These are phyloP conservation scores for Lonchura striata DNA, from an alignment of 2,113 vertebrate genomes.

Conservation along the genomic window DNA sequence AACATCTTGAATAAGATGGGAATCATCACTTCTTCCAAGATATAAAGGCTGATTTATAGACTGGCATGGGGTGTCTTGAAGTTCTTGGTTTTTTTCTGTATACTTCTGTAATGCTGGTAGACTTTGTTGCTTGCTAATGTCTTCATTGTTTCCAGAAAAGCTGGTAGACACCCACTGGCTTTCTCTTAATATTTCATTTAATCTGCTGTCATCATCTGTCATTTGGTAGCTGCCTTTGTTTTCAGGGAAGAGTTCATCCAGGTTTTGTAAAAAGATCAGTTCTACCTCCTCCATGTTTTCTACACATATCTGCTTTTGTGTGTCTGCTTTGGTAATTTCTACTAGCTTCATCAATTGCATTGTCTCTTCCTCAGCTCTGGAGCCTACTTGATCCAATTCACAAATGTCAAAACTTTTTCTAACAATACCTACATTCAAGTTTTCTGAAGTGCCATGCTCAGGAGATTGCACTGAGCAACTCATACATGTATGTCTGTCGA, in stretches of 20 bases:
- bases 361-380: neutral
- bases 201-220: neutral
- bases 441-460: neutral
- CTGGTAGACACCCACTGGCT: slow-evolving; percentile 46
- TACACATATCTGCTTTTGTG: neutral
- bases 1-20: neutral
- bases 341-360: neutral
- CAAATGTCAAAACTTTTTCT: neutral
- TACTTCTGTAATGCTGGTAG: neutral
- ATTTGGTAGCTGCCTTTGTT: neutral
- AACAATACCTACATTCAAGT: neutral
- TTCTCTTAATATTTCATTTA: slow-evolving; percentile 40
- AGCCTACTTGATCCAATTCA: neutral
- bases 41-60: neutral
- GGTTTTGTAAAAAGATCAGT: slow-evolving; percentile 1
- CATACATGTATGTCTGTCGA: accelerated
- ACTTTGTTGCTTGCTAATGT: neutral
- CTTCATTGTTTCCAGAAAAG: slow-evolving; percentile 27
- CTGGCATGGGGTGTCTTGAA: neutral
- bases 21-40: neutral
- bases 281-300: slow-evolving; percentile 4
- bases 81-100: neutral
- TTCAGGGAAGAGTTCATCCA: neutral
- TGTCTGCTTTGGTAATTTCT: neutral
- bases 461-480: neutral